Conservation (phyloP, 2,888 invertebrate species). For the Rhagophthalmus giganteus region DNA sequence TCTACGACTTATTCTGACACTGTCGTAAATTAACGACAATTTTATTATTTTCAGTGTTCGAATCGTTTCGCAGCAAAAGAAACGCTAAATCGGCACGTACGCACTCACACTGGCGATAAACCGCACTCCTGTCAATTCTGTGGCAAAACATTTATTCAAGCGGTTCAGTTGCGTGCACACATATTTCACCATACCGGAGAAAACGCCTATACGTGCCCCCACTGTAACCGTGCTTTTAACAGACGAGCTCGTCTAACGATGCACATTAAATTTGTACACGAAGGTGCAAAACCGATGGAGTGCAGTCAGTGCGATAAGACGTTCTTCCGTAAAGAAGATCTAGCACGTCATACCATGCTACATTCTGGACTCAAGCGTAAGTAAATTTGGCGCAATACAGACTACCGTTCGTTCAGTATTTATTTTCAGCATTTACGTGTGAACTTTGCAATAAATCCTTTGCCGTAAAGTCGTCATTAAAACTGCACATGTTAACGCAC, state of each 20-base stretch:
- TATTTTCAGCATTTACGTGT: conserved; percentile 49
- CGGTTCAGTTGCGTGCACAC: conserved; percentile 77
- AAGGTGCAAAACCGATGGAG: conserved; percentile 63
- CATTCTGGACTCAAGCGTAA: conserved; percentile 66
- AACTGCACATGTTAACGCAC: conserved; percentile 72
- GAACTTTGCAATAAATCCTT: conserved; percentile 66
- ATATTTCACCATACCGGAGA: conserved; percentile 75
- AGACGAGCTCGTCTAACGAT: conserved; percentile 56
- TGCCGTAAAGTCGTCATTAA: conserved; percentile 68
- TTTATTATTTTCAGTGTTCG: conserved; percentile 63
- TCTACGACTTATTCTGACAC: background rate
- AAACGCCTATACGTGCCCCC: conserved; percentile 67
- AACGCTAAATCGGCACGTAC: conserved; percentile 59
- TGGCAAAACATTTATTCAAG: conserved; percentile 78
- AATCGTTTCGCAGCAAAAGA: conserved; percentile 81
- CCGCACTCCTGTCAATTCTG: conserved; percentile 69
- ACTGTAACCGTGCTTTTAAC: conserved; percentile 58
- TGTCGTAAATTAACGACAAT: background rate
- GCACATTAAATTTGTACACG: conserved; percentile 66
- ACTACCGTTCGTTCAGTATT: background rate
- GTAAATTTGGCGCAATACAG: conserved; percentile 22
- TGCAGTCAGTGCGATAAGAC: conserved; percentile 63
- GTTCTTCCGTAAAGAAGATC: conserved; percentile 65
- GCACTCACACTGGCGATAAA: conserved; percentile 61
- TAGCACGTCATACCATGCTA: conserved; percentile 61